Conservation (phyloP, 2,888 invertebrate genomes). For the Drosophila eohydei region DNA sequence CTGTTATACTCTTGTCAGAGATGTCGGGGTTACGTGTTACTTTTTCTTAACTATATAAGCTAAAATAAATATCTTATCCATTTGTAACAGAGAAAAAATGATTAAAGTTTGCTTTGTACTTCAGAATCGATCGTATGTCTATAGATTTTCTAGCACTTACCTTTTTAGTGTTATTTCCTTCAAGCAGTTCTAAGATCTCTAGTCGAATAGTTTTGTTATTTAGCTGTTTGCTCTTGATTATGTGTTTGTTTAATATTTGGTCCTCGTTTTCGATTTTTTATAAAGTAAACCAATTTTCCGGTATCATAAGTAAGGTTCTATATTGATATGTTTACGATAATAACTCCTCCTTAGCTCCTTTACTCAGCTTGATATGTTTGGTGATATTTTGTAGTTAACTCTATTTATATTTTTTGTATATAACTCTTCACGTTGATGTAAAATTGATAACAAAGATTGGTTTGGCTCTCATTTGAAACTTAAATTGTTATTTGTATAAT, state of each 20-base stretch:
- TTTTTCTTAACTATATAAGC: too few relatives aligned
- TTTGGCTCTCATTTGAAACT: conserved; percentile 4
- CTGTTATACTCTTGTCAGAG: too few relatives aligned
- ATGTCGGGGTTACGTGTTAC: too few relatives aligned
- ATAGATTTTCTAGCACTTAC: not conserved
- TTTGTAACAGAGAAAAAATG: too few relatives aligned
- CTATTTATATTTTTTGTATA: conserved; percentile 26
- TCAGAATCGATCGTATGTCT: too few relatives aligned
- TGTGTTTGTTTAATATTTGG: conserved; percentile 39
- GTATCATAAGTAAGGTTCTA: conserved; percentile 16
- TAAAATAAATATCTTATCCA: too few relatives aligned
- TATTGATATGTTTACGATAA: conserved; percentile 19
- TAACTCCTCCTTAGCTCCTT: conserved; percentile 4
- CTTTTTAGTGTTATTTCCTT: not conserved
- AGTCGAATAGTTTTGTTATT: not conserved
- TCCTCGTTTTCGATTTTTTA: conserved; percentile 46
- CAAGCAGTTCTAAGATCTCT: not conserved
- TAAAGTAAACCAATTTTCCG: conserved; percentile 54
- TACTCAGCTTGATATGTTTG: conserved; percentile 57
- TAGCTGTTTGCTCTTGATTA: conserved; percentile 1
- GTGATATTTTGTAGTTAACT: conserved; percentile 29
- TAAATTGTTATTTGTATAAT: conserved; percentile 32
- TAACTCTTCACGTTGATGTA: conserved; percentile 43
- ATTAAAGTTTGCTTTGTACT: not conserved
- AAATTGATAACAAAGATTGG: conserved; percentile 63